A percentile compares a stretch with the other conserved stretches of the same genome.
phyloP scores from a whole-genome alignment of 2,113 vertebrate genomes.

The Thryonomys swinderianus region DNA sequence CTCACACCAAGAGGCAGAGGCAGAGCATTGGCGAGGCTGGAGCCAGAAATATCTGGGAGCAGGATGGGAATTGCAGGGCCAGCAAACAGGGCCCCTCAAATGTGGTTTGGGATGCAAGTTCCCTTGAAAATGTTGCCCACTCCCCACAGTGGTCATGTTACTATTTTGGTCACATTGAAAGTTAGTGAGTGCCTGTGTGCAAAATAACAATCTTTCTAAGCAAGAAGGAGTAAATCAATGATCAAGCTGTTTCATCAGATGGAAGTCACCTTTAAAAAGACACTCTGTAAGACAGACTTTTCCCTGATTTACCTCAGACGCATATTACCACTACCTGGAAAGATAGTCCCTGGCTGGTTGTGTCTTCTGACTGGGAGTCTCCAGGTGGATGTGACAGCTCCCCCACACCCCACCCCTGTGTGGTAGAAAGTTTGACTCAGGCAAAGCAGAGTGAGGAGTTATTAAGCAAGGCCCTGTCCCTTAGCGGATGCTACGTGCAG shows the following conservation, averaged over 20 bases:
- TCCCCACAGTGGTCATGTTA: neutral
- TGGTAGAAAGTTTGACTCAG: neutral
- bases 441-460: neutral
- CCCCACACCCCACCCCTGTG: neutral
- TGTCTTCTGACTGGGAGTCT: neutral
- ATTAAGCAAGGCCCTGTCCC: neutral
- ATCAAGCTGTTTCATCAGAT: neutral
- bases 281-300: neutral
- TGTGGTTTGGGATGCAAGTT: neutral
- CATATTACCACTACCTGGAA: neutral
- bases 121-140: neutral
- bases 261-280: neutral
- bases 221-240: neutral
- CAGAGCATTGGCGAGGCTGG: neutral
- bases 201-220: neutral
- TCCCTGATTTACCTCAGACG: neutral
- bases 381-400: neutral
- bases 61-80: neutral
- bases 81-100: neutral
- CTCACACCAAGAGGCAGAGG: neutral
- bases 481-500: neutral
- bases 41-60: neutral
- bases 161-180: neutral
- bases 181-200: neutral
- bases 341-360: neutral